Conservation (phyloP, 1,140 invertebrate genomes). For the Pseudomyrmex pallidus region DNA sequence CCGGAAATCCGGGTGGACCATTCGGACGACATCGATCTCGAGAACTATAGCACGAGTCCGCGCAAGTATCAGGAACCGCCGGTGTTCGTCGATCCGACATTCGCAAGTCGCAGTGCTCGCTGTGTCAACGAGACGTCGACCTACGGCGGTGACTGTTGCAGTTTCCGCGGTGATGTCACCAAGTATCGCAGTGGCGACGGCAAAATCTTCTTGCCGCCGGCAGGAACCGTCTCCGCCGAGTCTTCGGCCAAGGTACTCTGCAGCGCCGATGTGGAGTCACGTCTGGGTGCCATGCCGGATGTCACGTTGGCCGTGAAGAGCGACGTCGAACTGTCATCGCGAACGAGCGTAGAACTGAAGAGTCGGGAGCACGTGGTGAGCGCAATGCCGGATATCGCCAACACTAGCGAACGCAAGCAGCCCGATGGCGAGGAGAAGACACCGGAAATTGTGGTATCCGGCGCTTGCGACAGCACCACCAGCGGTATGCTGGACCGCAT, state of each 20-base stretch:
- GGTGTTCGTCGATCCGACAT: constrained; percentile 46
- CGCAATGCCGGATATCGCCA: constrained; percentile 83
- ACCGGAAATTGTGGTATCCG: constrained; percentile 74
- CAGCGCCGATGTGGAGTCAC: constrained; percentile 80
- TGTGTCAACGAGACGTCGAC: constrained; percentile 36
- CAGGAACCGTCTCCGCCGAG: constrained; percentile 61
- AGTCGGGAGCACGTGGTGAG: constrained; percentile 67
- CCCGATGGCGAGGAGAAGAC: constrained; percentile 83
- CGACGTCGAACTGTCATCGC: constrained; percentile 65
- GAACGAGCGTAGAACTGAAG: constrained; percentile 48
- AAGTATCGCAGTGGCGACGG: constrained; percentile 54
- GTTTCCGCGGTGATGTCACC: constrained; percentile 70
- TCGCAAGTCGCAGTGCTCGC: constrained; percentile 39
- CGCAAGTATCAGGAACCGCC: constrained; percentile 80
- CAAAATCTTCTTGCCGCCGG: constrained; percentile 47
- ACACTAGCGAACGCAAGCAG: constrained; percentile 81
- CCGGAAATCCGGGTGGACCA: constrained; percentile 80
- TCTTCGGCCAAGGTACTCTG: constrained; percentile 78
- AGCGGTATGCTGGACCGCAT: constrained; percentile 89
- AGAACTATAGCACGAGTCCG: constrained; percentile 81
- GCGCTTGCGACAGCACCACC: constrained; percentile 73
- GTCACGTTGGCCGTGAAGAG: constrained; percentile 81
- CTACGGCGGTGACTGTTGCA: constrained; percentile 68
- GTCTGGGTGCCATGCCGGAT: constrained; percentile 81
- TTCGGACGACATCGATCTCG: constrained; percentile 81